These are phyloP conservation scores for Sarcophaga caerulescens DNA, from an alignment of 2,888 invertebrate genomes.

Conservation along the genomic window DNA sequence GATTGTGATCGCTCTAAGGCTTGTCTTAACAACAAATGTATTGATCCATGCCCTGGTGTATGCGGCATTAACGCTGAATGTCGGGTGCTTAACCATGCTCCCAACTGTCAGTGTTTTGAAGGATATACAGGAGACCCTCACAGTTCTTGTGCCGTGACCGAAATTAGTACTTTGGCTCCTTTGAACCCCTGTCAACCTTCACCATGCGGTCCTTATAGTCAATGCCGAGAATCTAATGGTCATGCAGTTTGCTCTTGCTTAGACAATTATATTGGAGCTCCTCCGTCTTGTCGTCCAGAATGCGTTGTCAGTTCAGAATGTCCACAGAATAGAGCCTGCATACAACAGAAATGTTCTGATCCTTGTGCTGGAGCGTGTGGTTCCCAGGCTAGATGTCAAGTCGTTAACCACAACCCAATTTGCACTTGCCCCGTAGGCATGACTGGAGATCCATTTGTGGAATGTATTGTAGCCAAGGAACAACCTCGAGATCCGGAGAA, in stretches of 20 bases:
- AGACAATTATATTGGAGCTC: conserved; percentile 85
- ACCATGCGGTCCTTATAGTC: conserved; percentile 86
- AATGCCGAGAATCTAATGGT: conserved; percentile 84
- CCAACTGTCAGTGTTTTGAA: conserved; percentile 88
- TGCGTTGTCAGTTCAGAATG: conserved; percentile 86
- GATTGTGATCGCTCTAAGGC: conserved; percentile 88
- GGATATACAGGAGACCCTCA: conserved; percentile 89
- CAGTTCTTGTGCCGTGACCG: conserved; percentile 83
- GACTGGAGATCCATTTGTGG: conserved; percentile 85
- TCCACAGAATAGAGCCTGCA: conserved; percentile 84
- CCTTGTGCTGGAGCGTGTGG: conserved; percentile 87
- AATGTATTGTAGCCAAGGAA: conserved; percentile 82
- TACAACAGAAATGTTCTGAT: conserved; percentile 85
- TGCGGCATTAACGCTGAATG: conserved; percentile 91
- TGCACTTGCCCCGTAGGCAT: conserved; percentile 85
- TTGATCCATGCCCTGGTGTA: conserved; percentile 89
- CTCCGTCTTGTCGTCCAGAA: conserved; percentile 86
- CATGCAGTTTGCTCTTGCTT: conserved; percentile 85
- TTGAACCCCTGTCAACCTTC: conserved; percentile 84
- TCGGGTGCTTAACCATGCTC: conserved; percentile 88
- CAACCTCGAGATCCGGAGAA: conserved; percentile 82
- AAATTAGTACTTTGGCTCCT: conserved; percentile 75
- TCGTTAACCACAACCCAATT: conserved; percentile 86
- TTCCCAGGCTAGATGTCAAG: conserved; percentile 85
- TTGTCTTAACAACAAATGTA: conserved; percentile 90